Evolutionary conservation across 2,113 vertebrate species (phyloP).

Genomic region (Pseudolaguvia tuberculata): DNA sequence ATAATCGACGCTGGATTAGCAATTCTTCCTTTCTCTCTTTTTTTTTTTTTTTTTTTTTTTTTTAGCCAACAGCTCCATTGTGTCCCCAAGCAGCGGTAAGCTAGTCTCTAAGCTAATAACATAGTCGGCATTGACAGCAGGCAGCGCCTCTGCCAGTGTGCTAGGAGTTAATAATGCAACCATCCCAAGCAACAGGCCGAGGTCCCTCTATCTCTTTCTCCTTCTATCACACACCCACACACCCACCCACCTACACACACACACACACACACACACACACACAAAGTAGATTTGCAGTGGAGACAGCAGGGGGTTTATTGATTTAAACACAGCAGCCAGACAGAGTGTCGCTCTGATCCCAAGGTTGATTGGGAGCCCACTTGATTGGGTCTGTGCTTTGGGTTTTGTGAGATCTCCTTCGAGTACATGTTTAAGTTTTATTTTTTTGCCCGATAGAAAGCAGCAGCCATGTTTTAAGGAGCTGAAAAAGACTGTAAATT

Average conservation of each 20-base stretch:
- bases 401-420: conserved; percentile 11
- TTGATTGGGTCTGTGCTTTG: conserved; percentile 41
- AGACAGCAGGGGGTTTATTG: conserved; percentile 55
- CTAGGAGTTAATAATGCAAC: conserved; percentile 74
- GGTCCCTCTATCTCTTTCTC: conserved; percentile 8
- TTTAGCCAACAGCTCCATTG: conserved; percentile 9
- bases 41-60: not conserved
- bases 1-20: too few species aligned
- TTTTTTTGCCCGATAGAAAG: conserved; percentile 18
- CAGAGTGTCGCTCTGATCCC: conserved; percentile 64
- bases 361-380: conserved; percentile 46
- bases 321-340: conserved; percentile 63
- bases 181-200: conserved; percentile 60
- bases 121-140: conserved; percentile 48
- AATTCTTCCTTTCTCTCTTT: too few species aligned
- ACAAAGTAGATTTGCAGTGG: conserved; percentile 38
- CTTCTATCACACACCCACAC: conserved; percentile 18
- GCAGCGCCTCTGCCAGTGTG: conserved; percentile 63
- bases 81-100: conserved; percentile 37
- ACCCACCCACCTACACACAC: conserved; percentile 21
- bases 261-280: conserved; percentile 22
- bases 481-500: conserved; percentile 1
- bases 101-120: conserved; percentile 43
- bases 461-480: conserved; percentile 45
- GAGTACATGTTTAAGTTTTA: conserved; percentile 5